Percentiles rank a stretch among this genome's conserved stretches.
These are phyloP conservation scores for Chymomyza fuscimana DNA, from an alignment of 2,888 invertebrate species.

Conservation along the genomic window DNA sequence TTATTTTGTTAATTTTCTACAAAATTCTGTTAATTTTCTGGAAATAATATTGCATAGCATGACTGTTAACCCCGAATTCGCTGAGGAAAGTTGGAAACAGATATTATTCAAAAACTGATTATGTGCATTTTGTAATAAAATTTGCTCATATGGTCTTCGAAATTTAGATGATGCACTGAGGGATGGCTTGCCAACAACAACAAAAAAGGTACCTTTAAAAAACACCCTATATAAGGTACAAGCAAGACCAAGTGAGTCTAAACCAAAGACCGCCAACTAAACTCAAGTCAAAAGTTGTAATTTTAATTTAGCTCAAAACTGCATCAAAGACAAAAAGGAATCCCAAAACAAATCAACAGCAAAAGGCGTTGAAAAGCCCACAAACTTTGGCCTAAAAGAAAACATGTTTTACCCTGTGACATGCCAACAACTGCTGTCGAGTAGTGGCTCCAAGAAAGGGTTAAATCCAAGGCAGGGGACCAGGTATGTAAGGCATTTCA, in stretches of 20 bases:
- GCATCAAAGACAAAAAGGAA: slow-evolving; percentile 3
- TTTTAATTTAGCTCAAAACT: slow-evolving; percentile 47
- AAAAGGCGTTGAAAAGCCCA: slow-evolving; percentile 48
- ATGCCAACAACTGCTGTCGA: slow-evolving; percentile 34
- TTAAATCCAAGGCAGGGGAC: not conserved
- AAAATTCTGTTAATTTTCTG: no score
- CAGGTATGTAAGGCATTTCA: not conserved
- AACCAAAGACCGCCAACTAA: slow-evolving; percentile 24
- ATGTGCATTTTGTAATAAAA: no score
- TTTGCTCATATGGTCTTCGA: no score
- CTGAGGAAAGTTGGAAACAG: no score
- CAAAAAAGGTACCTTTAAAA: no score
- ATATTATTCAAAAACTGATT: no score
- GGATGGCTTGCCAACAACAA: no score
- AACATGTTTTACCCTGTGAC: not conserved
- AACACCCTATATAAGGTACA: no score
- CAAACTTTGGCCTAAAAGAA: slow-evolving; percentile 26
- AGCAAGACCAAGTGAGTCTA: not conserved
- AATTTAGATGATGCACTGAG: no score
- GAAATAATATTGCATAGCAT: no score
- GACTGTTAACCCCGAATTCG: no score
- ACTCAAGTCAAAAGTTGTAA: slow-evolving; percentile 43
- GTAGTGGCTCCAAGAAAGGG: slow-evolving; percentile 17
- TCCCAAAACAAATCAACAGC: slow-evolving; percentile 5
- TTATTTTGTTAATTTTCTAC: no score